Evolutionary conservation across 2,113 vertebrate species (phyloP).

Genomic region (Acinonyx jubatus): DNA sequence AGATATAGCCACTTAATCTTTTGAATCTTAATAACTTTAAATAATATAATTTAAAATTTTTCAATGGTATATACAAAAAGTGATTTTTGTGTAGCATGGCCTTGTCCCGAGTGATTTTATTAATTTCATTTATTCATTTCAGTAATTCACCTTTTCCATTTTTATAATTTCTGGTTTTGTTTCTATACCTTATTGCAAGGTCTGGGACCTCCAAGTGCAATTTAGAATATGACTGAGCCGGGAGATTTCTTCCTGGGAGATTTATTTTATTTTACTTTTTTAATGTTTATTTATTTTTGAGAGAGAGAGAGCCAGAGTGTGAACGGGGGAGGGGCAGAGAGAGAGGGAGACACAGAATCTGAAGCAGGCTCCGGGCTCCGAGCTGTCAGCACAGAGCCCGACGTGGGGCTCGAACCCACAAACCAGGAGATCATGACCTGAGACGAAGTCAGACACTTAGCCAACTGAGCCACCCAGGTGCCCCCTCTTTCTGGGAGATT

Average conservation of each 20-base stretch:
- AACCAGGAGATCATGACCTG: no score
- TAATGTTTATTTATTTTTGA: no score
- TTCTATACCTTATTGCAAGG: background rate
- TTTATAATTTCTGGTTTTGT: background rate
- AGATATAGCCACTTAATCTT: background rate
- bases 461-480: no score
- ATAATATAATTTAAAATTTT: background rate
- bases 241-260: background rate
- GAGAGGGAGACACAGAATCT: no score
- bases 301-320: no score
- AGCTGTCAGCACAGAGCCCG: no score
- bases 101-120: background rate
- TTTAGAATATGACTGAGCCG: background rate
- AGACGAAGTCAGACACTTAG: no score
- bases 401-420: accelerated
- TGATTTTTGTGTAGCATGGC: background rate
- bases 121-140: background rate
- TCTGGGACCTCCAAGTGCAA: background rate
- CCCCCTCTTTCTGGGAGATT: background rate
- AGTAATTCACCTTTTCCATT: background rate
- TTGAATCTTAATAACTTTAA: background rate
- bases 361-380: no score
- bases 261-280: background rate
- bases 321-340: no score
- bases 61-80: background rate